Percentiles rank a stretch among this genome's conserved stretches.
Conservation (phyloP, 2,113 vertebrate species). For the Anhinga anhinga region DNA sequence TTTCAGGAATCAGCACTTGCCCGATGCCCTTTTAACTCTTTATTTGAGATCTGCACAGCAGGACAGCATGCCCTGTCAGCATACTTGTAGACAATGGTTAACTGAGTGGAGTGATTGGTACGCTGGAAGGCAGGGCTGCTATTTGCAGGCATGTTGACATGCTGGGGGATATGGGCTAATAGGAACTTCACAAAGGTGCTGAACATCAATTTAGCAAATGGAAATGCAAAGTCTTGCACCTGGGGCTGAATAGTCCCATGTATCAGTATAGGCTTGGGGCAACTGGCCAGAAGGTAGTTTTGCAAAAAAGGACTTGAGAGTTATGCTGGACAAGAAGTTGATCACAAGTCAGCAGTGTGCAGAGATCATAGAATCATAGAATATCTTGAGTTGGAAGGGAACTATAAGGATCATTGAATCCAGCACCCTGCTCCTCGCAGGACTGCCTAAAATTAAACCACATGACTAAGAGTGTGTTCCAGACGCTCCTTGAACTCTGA, state of each 20-base stretch:
- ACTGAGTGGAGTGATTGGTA: neutral
- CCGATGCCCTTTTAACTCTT: neutral
- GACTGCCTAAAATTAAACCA: neutral
- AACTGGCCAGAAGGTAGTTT: neutral
- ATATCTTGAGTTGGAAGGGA: neutral
- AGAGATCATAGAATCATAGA: neutral
- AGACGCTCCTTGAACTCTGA: neutral
- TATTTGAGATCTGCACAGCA: neutral
- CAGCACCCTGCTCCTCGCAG: neutral
- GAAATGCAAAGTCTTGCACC: neutral
- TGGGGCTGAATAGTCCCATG: neutral
- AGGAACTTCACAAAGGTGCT: neutral
- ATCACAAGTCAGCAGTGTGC: neutral
- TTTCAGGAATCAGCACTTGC: neutral
- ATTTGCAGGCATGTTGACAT: rapidly evolving
- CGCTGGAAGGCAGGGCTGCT: neutral
- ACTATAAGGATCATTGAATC: neutral
- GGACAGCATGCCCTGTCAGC: neutral
- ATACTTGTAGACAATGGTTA: rapidly evolving
- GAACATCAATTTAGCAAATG: neutral
- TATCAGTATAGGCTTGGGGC: neutral
- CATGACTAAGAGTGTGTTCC: neutral
- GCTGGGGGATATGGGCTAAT: neutral
- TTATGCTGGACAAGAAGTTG: neutral
- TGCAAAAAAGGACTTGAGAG: neutral